Evolutionary conservation across 2,113 vertebrate genomes (phyloP).

Genomic region (Toxostoma redivivum): DNA sequence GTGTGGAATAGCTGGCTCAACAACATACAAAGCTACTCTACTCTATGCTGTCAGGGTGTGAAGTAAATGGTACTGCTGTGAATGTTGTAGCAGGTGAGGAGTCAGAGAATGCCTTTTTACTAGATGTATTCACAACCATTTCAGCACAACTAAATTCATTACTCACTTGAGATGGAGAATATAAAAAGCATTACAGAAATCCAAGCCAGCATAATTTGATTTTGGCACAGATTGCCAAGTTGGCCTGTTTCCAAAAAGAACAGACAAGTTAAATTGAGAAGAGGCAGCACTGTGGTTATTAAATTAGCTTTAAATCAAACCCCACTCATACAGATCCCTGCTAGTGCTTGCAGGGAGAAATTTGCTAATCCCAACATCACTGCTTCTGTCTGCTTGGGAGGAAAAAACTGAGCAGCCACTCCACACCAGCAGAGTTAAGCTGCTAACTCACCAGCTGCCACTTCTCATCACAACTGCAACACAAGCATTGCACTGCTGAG

Average conservation of each 20-base stretch:
- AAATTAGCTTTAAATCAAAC: constrained; percentile 62
- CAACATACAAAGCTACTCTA: background rate
- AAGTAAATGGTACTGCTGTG: background rate
- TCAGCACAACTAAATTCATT: constrained; percentile 58
- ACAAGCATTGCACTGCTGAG: background rate
- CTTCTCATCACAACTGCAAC: background rate
- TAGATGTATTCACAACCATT: constrained; percentile 1
- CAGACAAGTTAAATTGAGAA: constrained; percentile 67
- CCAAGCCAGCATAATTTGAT: constrained; percentile 28
- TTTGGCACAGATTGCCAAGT: constrained; percentile 54
- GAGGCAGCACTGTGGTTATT: constrained; percentile 53
- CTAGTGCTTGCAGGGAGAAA: background rate
- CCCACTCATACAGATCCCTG: constrained; percentile 20
- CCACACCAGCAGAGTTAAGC: background rate
- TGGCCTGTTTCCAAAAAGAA: constrained; percentile 65
- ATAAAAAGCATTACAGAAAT: constrained; percentile 68
- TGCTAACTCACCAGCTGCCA: background rate
- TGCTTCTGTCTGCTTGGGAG: background rate
- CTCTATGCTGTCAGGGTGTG: background rate
- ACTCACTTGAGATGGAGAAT: constrained; percentile 60
- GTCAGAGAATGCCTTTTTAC: constrained; percentile 23
- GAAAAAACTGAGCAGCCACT: background rate
- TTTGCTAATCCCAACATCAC: background rate
- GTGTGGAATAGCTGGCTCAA: background rate
- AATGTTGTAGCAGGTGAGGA: background rate